Conservation (phyloP, 1,140 invertebrate species). For the Drosophila littoralis region DNA sequence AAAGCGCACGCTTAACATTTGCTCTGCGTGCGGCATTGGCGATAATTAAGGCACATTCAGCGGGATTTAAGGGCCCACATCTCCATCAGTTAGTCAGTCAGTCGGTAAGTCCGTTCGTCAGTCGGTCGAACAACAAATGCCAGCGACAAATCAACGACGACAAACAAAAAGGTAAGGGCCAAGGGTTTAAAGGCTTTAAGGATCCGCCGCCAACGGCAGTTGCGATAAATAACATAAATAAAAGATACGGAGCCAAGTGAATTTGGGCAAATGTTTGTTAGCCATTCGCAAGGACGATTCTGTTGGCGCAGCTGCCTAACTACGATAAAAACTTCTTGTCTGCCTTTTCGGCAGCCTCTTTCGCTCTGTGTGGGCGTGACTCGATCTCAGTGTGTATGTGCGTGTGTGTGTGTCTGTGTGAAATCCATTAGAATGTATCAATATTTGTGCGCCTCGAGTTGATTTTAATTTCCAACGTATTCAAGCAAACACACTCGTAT, state of each 20-base stretch:
- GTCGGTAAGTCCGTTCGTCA: not conserved
- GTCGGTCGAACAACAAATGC: conserved; percentile 53
- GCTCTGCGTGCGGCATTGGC: conserved; percentile 45
- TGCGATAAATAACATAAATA: conserved; percentile 81
- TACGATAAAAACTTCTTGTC: conserved; percentile 71
- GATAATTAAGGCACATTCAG: conserved; percentile 69
- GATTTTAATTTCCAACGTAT: conserved; percentile 81
- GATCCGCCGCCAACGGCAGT: conserved; percentile 35
- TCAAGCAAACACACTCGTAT: conserved; percentile 36
- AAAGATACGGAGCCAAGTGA: conserved; percentile 68
- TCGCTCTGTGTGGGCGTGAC: conserved; percentile 19
- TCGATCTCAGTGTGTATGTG: conserved; percentile 13
- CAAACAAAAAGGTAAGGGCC: conserved; percentile 17
- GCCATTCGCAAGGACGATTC: conserved; percentile 60
- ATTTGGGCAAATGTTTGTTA: conserved; percentile 69
- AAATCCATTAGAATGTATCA: conserved; percentile 83
- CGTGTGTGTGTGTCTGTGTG: conserved; percentile 40
- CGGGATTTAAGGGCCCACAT: conserved; percentile 52
- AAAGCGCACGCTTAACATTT: conserved; percentile 73
- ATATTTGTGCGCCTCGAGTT: conserved; percentile 79
- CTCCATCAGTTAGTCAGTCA: conserved; percentile 1
- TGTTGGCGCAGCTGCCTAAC: conserved; percentile 75
- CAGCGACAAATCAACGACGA: conserved; percentile 36
- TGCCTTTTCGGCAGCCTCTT: conserved; percentile 62
- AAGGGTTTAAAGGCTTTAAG: conserved; percentile 72